phyloP scores from a whole-genome alignment of 2,797 vertebrate genomes.

The Sandelia bainsii region DNA sequence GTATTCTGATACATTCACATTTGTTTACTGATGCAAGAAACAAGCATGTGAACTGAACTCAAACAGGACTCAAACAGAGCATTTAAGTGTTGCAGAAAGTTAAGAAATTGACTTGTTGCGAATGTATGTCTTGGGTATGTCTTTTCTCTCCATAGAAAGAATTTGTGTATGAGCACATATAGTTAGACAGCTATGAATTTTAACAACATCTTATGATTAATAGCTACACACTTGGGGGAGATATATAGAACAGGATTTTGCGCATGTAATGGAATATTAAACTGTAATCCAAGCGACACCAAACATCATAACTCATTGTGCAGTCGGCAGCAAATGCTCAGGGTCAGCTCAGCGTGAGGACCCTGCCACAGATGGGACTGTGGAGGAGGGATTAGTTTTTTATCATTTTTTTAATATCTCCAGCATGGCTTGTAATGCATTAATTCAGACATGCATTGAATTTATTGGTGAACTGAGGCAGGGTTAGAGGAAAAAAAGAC shows the following conservation, averaged over 20 bases:
- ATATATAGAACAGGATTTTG: slow-evolving; percentile 81
- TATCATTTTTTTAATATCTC: slow-evolving; percentile 86
- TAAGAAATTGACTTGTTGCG: not conserved
- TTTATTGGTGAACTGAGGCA: slow-evolving; percentile 76
- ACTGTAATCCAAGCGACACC: slow-evolving; percentile 82
- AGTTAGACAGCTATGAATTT: slow-evolving; percentile 69
- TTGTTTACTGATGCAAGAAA: slow-evolving; percentile 60
- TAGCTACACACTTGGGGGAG: slow-evolving; percentile 79
- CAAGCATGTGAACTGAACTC: slow-evolving; percentile 47
- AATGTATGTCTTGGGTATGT: not conserved
- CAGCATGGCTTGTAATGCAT: slow-evolving; percentile 81
- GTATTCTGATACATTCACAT: slow-evolving; percentile 43
- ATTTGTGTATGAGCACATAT: not conserved
- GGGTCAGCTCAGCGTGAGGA: slow-evolving; percentile 78
- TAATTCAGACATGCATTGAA: slow-evolving; percentile 84
- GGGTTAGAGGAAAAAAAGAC: slow-evolving; percentile 25
- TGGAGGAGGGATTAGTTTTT: slow-evolving; percentile 80
- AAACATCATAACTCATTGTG: slow-evolving; percentile 84
- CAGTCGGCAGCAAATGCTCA: slow-evolving; percentile 71
- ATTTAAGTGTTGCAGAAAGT: slow-evolving; percentile 29
- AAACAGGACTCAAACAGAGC: slow-evolving; percentile 34
- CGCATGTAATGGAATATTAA: slow-evolving; percentile 87
- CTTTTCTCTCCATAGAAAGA: not conserved
- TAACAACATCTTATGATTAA: slow-evolving; percentile 76
- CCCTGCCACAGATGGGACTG: slow-evolving; percentile 58